phyloP scores from a whole-genome alignment of 2,888 invertebrate genomes.

The Caenorhabditis japonica region DNA sequence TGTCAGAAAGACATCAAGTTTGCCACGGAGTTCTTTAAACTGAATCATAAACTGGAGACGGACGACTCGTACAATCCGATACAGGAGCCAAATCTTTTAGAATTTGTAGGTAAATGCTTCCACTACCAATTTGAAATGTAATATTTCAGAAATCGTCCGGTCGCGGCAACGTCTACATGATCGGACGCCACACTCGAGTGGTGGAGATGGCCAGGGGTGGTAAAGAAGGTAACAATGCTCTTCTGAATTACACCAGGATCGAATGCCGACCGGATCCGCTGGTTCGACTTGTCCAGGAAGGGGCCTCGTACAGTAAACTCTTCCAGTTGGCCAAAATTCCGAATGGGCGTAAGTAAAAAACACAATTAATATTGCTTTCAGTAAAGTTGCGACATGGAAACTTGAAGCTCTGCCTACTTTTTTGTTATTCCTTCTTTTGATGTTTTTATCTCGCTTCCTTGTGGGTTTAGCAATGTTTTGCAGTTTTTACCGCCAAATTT shows the following conservation, averaged over 20 bases:
- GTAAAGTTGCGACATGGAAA: too few relatives aligned
- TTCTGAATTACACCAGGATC: conserved; percentile 74
- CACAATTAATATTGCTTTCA: neutral
- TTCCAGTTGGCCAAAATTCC: conserved; percentile 36
- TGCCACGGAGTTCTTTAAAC: conserved; percentile 53
- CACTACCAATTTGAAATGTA: neutral
- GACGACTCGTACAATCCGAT: conserved; percentile 22
- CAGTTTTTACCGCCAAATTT: too few relatives aligned
- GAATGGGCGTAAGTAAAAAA: conserved; percentile 27
- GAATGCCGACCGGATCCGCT: neutral
- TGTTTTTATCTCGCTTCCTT: too few relatives aligned
- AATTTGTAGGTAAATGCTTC: conserved; percentile 38
- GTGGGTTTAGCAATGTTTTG: too few relatives aligned
- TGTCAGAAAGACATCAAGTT: conserved; percentile 49
- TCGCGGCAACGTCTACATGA: conserved; percentile 74
- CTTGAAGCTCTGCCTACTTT: too few relatives aligned
- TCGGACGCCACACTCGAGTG: conserved; percentile 78
- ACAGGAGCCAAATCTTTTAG: conserved; percentile 58
- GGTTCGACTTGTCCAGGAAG: conserved; percentile 23
- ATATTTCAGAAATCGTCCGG: conserved; percentile 73
- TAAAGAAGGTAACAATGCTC: conserved; percentile 80
- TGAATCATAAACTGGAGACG: conserved; percentile 25
- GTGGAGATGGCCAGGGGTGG: conserved; percentile 78
- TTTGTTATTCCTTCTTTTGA: too few relatives aligned
- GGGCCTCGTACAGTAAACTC: conserved; percentile 35